These are phyloP conservation scores for Caligus rogercresseyi DNA, from an alignment of 1,140 invertebrate genomes.

Conservation along the genomic window DNA sequence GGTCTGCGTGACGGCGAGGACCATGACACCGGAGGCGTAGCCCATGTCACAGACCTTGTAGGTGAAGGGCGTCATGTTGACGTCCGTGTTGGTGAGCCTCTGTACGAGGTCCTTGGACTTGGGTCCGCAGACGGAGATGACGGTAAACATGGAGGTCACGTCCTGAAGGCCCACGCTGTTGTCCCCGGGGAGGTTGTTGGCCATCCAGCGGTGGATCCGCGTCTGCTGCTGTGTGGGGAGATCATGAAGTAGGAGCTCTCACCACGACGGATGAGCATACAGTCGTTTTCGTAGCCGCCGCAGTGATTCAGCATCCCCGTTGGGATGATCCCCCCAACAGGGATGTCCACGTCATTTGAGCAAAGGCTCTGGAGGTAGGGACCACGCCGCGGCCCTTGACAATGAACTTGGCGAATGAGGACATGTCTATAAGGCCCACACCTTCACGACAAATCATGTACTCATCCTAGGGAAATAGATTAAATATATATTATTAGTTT, in stretches of 20 bases:
- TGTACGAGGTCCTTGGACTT: slow-evolving; percentile 37
- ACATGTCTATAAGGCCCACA: slow-evolving; percentile 87
- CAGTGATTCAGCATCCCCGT: slow-evolving; percentile 91
- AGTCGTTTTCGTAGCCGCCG: slow-evolving; percentile 97
- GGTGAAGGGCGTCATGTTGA: slow-evolving; percentile 34
- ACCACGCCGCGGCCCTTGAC: slow-evolving; percentile 73
- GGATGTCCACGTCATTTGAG: slow-evolving; percentile 89
- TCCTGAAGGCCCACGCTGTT: slow-evolving; percentile 68
- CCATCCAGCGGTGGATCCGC: slow-evolving; percentile 76
- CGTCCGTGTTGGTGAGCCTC: slow-evolving; percentile 34
- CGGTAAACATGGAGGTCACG: slow-evolving; percentile 94
- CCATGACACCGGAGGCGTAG: slow-evolving; percentile 35
- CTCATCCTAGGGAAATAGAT: slow-evolving; percentile 48
- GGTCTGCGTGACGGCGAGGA: slow-evolving; percentile 39
- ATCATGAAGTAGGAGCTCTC: slow-evolving; percentile 94
- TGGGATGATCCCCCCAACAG: slow-evolving; percentile 82
- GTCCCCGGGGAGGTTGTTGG: slow-evolving; percentile 56
- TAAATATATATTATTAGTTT: not conserved
- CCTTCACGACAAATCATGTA: slow-evolving; percentile 84
- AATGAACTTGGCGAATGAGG: slow-evolving; percentile 93
- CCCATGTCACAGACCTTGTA: slow-evolving; percentile 31
- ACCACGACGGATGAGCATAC: slow-evolving; percentile 67
- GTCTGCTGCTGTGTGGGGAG: slow-evolving; percentile 94
- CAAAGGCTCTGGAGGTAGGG: slow-evolving; percentile 79
- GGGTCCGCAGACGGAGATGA: slow-evolving; percentile 83